Percentiles rank a stretch among this genome's conserved stretches.
These are phyloP conservation scores for Zhuqinia jingwanae DNA, from an alignment of 2,888 invertebrate genomes.

Conservation along the genomic window DNA sequence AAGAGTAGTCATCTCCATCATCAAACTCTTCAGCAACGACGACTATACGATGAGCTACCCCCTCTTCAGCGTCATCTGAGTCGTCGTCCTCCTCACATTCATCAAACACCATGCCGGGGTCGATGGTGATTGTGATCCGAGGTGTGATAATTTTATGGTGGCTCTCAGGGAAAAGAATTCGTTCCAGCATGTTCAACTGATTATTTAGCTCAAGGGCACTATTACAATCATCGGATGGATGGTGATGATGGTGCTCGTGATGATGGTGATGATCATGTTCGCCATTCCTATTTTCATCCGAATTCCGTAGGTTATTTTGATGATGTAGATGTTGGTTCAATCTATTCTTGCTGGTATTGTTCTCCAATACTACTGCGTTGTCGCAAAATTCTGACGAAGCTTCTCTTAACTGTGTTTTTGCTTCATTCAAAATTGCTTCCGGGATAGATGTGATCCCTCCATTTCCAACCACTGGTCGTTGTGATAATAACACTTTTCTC, in stretches of 20 bases:
- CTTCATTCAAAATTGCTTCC: constrained; percentile 58
- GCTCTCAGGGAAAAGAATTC: constrained; percentile 57
- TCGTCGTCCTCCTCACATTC: constrained; percentile 63
- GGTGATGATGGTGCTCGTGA: constrained; percentile 11
- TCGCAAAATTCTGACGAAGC: constrained; percentile 9
- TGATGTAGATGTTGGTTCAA: constrained; percentile 18
- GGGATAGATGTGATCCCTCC: constrained; percentile 48
- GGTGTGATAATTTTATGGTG: constrained; percentile 70
- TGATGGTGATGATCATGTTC: constrained; percentile 25
- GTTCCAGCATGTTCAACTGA: constrained; percentile 64
- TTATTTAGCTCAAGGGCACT: constrained; percentile 59
- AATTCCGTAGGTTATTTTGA: neutral
- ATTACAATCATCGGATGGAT: constrained; percentile 11
- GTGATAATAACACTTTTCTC: constrained; percentile 33
- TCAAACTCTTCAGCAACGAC: constrained; percentile 34
- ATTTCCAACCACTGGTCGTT: constrained; percentile 38
- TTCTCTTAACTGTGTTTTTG: constrained; percentile 27
- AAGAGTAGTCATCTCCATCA: constrained; percentile 61
- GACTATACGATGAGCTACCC: neutral
- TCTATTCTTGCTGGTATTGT: constrained; percentile 4
- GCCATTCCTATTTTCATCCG: constrained; percentile 17
- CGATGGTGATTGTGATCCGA: constrained; percentile 77
- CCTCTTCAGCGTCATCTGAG: constrained; percentile 26
- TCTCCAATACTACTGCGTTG: constrained; percentile 8
- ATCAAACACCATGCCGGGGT: constrained; percentile 71